Base-by-base conservation (phyloP, 2,797 vertebrate species). In the Sebastes paucispinis region DNA sequence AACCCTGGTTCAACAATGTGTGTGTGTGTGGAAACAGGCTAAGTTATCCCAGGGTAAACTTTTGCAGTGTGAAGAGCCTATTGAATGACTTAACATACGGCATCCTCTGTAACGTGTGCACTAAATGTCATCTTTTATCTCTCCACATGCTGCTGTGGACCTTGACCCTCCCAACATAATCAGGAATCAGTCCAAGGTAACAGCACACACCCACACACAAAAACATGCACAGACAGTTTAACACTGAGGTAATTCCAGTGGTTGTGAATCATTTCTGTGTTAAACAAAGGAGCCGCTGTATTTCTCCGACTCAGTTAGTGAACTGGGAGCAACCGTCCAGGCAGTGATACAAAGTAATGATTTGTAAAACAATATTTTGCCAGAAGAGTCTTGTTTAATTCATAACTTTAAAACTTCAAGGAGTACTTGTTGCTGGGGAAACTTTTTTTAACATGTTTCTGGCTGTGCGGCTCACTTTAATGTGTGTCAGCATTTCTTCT, bases 111-210 rank as follows among this genome's bases (percentile, higher is more conserved):
- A 59, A 52, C 18, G 27, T 77, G 43, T 71, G 59, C 47, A 58
- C 80, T 88, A 74, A 91, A 81, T 86, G 69, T 87, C 29, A 20
- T 86, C 79, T 75, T 39, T 72, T 83, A 25, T 92, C 73, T 92
- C 63, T 81, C 84, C 87, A 75, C 83, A 86, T 89, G 90, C 58
- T 86, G 55, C 84, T 10, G 34, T 89, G 88, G 84, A 89, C 90
- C 55, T 76, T 84, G 73, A 89, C 78, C 87, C n/a, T 67, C 78
- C 72, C 77, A 64, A 88, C 87, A 82, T 87, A 84, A 85, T 80
- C 92, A 96, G 96, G 90, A 94, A 43, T 93, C 96, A 96, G 81
- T 92, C 95, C 90, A 96, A 96, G 95, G 96, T 96, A 96, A 91
- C 55, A 0, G 27, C 73, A 54, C 67, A 85, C 71, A 34, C n/a